Conservation (phyloP, 1,140 invertebrate species). For the Pogonognathellus flavescens region DNA sequence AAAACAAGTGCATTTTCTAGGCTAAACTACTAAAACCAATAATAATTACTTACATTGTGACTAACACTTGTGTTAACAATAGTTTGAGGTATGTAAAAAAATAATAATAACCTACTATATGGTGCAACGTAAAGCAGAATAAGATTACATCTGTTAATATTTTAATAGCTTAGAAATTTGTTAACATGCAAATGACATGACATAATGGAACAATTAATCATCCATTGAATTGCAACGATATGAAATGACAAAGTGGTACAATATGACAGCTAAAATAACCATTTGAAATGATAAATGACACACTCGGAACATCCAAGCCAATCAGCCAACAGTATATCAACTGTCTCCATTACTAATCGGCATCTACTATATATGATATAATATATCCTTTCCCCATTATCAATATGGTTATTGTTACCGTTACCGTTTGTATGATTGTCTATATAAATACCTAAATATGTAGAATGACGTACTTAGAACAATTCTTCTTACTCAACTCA, state of each 20-base stretch:
- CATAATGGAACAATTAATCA: conserved; percentile 20
- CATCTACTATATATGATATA: not conserved
- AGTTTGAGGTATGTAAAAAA: not conserved
- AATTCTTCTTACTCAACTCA: too few relatives aligned
- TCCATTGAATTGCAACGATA: conserved; percentile 22
- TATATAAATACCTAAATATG: conserved; percentile 11
- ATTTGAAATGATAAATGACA: not conserved
- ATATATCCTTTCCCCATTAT: conserved; percentile 10
- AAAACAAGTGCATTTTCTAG: conserved; percentile 22
- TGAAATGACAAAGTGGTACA: conserved; percentile 46
- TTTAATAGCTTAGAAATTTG: not conserved
- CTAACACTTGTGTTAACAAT: not conserved
- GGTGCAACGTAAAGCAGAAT: not conserved
- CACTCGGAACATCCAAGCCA: not conserved
- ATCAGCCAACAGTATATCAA: not conserved
- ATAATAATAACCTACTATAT: too few relatives aligned
- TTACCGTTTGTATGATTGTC: conserved; percentile 20
- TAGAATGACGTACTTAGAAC: not conserved
- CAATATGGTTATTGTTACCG: not conserved
- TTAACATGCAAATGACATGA: conserved; percentile 24
- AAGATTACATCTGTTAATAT: conserved; percentile 1
- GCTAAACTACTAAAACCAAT: not conserved
- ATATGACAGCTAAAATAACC: not conserved
- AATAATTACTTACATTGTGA: not conserved
- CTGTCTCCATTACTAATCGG: conserved; percentile 11